Evolutionary conservation across 1,140 invertebrate genomes (phyloP).

Genomic region (Lordiphosa stackelbergi): DNA sequence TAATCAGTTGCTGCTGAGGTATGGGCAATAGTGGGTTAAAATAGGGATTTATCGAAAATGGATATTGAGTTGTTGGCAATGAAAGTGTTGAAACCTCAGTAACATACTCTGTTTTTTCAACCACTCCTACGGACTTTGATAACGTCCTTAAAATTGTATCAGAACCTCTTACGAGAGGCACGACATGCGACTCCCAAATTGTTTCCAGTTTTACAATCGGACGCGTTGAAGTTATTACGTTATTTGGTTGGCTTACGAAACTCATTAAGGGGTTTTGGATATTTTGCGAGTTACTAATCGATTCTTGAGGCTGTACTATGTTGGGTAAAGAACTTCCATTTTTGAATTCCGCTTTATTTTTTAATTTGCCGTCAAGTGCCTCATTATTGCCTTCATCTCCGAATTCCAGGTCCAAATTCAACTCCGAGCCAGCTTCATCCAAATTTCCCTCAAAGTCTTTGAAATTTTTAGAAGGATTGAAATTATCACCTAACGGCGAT

Average conservation of each 20-base stretch:
- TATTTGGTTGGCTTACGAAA: conserved; percentile 30
- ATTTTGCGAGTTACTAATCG: conserved; percentile 20
- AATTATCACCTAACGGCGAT: conserved; percentile 90
- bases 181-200: conserved; percentile 87
- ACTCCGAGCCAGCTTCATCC: conserved; percentile 91
- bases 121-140: conserved; percentile 85
- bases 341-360: conserved; percentile 35
- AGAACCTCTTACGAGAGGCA: conserved; percentile 86
- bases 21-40: conserved; percentile 66
- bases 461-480: conserved; percentile 79
- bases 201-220: conserved; percentile 87
- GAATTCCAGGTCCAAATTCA: conserved; percentile 90
- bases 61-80: conserved; percentile 78
- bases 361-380: conserved; percentile 79
- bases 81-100: conserved; percentile 85
- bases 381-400: conserved; percentile 86
- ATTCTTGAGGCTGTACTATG: conserved; percentile 8
- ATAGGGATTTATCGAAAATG: conserved; percentile 78
- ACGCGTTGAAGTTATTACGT: conserved; percentile 85
- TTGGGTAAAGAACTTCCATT: conserved; percentile 29
- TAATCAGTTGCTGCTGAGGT: conserved; percentile 85
- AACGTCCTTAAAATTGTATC: conserved; percentile 87
- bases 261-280: conserved; percentile 18
- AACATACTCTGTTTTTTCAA: conserved; percentile 87
- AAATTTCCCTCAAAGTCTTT: conserved; percentile 92